These are phyloP conservation scores for Hybognathus amarus DNA, from an alignment of 2,797 vertebrate species.

Conservation along the genomic window DNA sequence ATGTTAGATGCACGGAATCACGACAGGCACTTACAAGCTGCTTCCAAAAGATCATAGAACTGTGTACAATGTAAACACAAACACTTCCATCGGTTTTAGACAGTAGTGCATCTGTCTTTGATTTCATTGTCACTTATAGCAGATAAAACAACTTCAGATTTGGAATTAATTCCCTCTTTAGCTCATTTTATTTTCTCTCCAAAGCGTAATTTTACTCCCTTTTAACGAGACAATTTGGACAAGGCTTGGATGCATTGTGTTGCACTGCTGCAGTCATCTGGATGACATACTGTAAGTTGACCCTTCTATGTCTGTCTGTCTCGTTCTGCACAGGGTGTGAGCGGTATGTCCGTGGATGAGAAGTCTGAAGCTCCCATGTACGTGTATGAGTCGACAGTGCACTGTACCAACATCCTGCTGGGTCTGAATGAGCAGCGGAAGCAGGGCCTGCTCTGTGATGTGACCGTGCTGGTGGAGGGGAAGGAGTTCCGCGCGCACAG, in stretches of 20 bases:
- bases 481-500: constrained; percentile 98
- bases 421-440: constrained; percentile 99
- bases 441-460: constrained; percentile 99
- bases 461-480: constrained; percentile 96
- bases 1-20: neutral
- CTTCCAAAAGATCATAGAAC: neutral
- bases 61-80: neutral
- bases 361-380: constrained; percentile 99
- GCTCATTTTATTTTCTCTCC: neutral
- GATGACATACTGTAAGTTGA: neutral
- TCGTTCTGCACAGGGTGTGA: constrained; percentile 90
- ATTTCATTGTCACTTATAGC: neutral
- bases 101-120: neutral
- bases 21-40: neutral
- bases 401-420: constrained; percentile 99
- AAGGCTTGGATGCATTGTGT: neutral
- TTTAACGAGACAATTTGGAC: neutral
- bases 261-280: neutral
- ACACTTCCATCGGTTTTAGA: neutral
- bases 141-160: neutral
- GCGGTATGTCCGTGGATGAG: constrained; percentile 99
- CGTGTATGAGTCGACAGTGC: constrained; percentile 99
- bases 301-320: constrained; percentile 63
- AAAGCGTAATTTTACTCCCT: neutral
- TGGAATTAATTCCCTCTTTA: neutral